Conservation (phyloP, 2,797 vertebrate genomes). For the Clarias laeviceps region DNA sequence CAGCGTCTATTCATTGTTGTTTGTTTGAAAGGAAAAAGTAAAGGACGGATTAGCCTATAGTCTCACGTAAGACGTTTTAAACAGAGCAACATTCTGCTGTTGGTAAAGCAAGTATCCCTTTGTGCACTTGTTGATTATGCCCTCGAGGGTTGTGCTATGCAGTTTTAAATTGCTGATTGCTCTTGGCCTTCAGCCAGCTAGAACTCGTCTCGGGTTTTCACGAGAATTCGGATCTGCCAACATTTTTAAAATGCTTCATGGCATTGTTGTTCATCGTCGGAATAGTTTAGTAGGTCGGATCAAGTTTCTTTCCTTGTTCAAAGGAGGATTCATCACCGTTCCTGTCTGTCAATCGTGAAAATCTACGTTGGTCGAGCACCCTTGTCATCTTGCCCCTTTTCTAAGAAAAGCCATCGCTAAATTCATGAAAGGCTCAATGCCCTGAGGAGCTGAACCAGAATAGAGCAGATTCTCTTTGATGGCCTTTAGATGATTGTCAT, state of each 20-base stretch:
- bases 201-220: neutral
- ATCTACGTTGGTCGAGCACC: neutral
- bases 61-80: slow-evolving; percentile 1
- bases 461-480: slow-evolving; percentile 14
- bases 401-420: neutral
- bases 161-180: neutral
- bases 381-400: neutral
- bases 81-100: neutral
- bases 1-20: slow-evolving; percentile 29
- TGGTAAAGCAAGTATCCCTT: slow-evolving; percentile 9
- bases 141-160: neutral
- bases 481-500: neutral
- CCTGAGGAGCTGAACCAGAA: neutral
- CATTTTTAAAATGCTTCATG: slow-evolving; percentile 30
- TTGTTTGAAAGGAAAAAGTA: slow-evolving; percentile 22
- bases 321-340: neutral
- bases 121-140: slow-evolving; percentile 7
- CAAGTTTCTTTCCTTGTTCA: slow-evolving; percentile 36
- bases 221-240: neutral
- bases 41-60: slow-evolving; percentile 16
- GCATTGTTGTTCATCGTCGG: neutral
- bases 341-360: neutral
- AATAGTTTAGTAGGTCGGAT: slow-evolving; percentile 15
- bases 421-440: neutral
- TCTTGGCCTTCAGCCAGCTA: neutral